Conservation (phyloP, 1,140 invertebrate genomes). For the Bombus cullumanus region DNA sequence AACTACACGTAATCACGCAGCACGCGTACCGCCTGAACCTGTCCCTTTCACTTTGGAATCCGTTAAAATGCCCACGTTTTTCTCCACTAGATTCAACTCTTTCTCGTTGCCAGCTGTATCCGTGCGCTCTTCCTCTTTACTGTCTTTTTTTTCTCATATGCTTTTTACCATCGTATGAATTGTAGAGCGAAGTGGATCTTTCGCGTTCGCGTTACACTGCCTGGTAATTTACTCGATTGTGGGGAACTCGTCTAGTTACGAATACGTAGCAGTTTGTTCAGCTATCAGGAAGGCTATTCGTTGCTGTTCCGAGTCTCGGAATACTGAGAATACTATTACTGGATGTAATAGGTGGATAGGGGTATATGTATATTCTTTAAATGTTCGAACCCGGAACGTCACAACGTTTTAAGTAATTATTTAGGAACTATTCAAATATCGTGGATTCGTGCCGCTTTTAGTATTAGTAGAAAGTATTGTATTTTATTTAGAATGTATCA, state of each 20-base stretch:
- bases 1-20: constrained; percentile 72
- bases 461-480: neutral
- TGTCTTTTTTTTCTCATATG: neutral
- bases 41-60: constrained; percentile 65
- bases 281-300: neutral
- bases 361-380: neutral
- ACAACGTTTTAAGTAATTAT: neutral
- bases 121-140: neutral
- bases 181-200: neutral
- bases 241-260: neutral
- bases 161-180: neutral
- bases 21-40: constrained; percentile 36
- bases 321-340: neutral
- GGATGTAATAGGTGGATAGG: too few relatives aligned
- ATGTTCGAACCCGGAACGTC: neutral
- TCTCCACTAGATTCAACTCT: constrained; percentile 37
- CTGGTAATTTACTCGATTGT: constrained; percentile 30
- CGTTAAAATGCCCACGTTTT: constrained; percentile 60
- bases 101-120: neutral
- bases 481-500: neutral
- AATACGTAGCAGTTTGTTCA: constrained; percentile 11
- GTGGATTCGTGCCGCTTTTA: neutral
- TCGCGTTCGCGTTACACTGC: neutral
- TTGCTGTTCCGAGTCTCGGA: neutral
- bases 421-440: neutral